These are phyloP conservation scores for Sylvilagus bachmani DNA, from an alignment of 2,113 vertebrate genomes.

Conservation along the genomic window DNA sequence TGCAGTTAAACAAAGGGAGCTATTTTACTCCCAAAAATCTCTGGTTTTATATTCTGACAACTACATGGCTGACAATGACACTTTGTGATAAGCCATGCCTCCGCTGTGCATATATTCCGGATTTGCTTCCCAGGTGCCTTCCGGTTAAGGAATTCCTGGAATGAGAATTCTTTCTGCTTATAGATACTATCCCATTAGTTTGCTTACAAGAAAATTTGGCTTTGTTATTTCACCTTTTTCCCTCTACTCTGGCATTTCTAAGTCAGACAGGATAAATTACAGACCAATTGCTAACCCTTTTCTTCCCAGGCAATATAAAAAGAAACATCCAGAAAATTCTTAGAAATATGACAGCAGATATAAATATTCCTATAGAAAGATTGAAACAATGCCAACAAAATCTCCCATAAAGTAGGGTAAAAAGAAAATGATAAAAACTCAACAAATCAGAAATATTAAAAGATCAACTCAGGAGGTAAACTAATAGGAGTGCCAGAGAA, in stretches of 20 bases:
- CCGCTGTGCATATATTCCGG: neutral
- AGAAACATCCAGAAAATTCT: neutral
- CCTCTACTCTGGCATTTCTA: neutral
- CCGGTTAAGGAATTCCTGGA: neutral
- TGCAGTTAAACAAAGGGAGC: neutral
- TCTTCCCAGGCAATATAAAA: neutral
- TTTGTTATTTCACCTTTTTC: neutral
- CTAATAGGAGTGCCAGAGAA: neutral
- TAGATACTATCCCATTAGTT: neutral
- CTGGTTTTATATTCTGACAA: neutral
- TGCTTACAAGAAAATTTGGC: neutral
- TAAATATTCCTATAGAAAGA: conserved; percentile 8
- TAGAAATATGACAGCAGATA: neutral
- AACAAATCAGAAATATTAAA: neutral
- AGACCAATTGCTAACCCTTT: neutral
- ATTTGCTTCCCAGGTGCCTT: neutral
- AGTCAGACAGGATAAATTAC: neutral
- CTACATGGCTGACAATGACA: neutral
- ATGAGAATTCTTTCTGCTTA: neutral
- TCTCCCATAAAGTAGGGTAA: neutral
- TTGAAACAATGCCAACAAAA: neutral
- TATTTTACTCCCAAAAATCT: neutral
- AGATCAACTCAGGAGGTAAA: neutral
- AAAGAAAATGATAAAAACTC: neutral
- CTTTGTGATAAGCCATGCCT: neutral